A percentile compares a stretch with the other conserved stretches of the same genome.
Evolutionary conservation across 2,888 invertebrate species (phyloP).

Genomic region (Drosophila maculinotata): DNA sequence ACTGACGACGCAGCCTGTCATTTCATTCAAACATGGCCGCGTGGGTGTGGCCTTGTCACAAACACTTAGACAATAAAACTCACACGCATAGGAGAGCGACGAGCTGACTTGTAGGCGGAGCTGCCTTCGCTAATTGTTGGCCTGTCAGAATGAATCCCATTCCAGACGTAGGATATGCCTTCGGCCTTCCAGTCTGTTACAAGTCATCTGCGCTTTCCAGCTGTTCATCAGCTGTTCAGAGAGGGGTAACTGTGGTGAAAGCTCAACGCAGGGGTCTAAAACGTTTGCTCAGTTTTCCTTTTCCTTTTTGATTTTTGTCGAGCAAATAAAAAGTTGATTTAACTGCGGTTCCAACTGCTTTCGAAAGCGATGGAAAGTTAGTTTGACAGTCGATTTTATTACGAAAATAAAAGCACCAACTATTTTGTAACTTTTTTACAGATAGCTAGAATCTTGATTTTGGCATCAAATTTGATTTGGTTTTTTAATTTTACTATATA

Average conservation of each 20-base stretch:
- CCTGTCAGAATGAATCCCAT: conserved; percentile 63
- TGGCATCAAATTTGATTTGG: not conserved
- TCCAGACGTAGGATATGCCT: conserved; percentile 46
- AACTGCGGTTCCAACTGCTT: conserved; percentile 12
- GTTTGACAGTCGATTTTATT: conserved; percentile 4
- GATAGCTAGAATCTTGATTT: no score
- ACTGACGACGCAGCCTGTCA: conserved; percentile 49
- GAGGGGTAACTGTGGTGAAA: conserved; percentile 64
- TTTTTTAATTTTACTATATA: not conserved
- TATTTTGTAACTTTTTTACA: no score
- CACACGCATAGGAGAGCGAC: conserved; percentile 19
- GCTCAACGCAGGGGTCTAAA: conserved; percentile 44
- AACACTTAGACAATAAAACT: conserved; percentile 16
- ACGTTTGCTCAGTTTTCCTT: conserved; percentile 23
- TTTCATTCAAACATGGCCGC: conserved; percentile 84
- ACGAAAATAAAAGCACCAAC: no score
- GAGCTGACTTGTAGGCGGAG: conserved; percentile 67
- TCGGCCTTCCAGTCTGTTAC: conserved; percentile 22
- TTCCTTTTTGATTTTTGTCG: conserved; percentile 5
- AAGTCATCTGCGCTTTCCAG: conserved; percentile 62
- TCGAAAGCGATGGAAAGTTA: conserved; percentile 10
- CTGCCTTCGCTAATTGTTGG: conserved; percentile 51
- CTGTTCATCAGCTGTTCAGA: conserved; percentile 69
- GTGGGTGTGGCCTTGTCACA: conserved; percentile 83
- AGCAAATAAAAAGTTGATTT: conserved; percentile 12